Base-by-base conservation (phyloP, 1,140 invertebrate species). In the Oedothorax gibbosus region DNA sequence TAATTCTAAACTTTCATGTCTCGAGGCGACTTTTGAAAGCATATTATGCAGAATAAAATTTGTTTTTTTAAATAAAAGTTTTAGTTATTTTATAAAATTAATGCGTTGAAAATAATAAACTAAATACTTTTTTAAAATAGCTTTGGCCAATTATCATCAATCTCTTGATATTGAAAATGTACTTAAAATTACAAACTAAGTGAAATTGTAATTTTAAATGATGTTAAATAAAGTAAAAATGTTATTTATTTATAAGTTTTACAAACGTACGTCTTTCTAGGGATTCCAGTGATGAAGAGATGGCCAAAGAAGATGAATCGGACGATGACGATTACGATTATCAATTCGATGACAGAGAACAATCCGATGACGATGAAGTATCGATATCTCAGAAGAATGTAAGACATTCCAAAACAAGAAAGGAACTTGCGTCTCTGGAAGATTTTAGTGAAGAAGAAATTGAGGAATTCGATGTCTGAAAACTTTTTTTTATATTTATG, bases 271-370 rank as follows among this genome's bases (percentile, higher is more conserved):
- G 12, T 51, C 21, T 78, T 65, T 79, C 21, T 18, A 79, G 77
- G 14, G 77, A 79, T 68, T 79, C 77, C 9, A 79, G 77, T 49
- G 77, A 79, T n/a, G 75, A 77, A 20, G 64, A 79, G n/a, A 20
- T 68, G 11, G 51, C 18, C 49, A n/a, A 54, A n/a, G 14, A 56
- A 18, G 18, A 56, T 57, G 53, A 68, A 49, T 68, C n/a, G 15
- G 77, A 79, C 49, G 64, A 79, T 15, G 64, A 68, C 0, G 62
- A 66, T 54, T 79, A 68, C 64, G 64, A 68, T 9, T 79, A 79
- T 15, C 77, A 79, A 18, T 79, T 54, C 15, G 64, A 54, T 2
- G 9, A 68, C 9, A 20, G 50, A 8, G 66, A 51, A 21, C 15
- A 14, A 12, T 4, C 35, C 2, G 57, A 49, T 0, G 57, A 64